Evolutionary conservation across 2,888 invertebrate species (phyloP).

Genomic region (Drosophila anceps): DNA sequence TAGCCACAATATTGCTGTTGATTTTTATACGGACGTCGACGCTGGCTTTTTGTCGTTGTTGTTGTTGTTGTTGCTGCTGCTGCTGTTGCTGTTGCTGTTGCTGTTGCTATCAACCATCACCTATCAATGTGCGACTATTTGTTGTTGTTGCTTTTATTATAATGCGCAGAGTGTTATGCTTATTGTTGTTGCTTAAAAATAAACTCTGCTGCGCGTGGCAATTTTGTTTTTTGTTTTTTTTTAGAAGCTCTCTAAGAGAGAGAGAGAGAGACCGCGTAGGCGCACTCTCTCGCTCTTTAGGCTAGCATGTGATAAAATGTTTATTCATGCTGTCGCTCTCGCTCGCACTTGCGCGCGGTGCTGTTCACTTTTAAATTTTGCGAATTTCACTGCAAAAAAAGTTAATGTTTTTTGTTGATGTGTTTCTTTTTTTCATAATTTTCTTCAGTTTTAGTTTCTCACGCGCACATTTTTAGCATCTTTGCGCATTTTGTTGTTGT

Average conservation of each 20-base stretch:
- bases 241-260: slow-evolving; percentile 28
- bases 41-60: slow-evolving; percentile 38
- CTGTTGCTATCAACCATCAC: slow-evolving; percentile 75
- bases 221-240: slow-evolving; percentile 59
- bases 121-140: slow-evolving; percentile 76
- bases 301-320: slow-evolving; percentile 58
- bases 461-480: slow-evolving; percentile 76
- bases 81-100: slow-evolving; percentile 26
- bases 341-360: slow-evolving; percentile 13
- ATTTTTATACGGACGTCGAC: slow-evolving; percentile 73
- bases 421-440: slow-evolving; percentile 13
- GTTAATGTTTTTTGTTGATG: slow-evolving; percentile 27
- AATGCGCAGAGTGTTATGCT: slow-evolving; percentile 66
- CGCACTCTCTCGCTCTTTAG: slow-evolving; percentile 29
- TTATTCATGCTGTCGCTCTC: slow-evolving; percentile 68
- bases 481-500: slow-evolving; percentile 54
- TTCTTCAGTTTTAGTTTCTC: slow-evolving; percentile 42
- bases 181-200: slow-evolving; percentile 80
- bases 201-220: slow-evolving; percentile 78
- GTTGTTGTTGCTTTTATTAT: slow-evolving; percentile 69
- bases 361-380: slow-evolving; percentile 45
- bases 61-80: slow-evolving; percentile 24
- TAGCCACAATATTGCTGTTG: slow-evolving; percentile 82
- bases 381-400: slow-evolving; percentile 52
- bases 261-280: neutral